phyloP scores from a whole-genome alignment of 1,140 invertebrate species.

The Asobara japonica region DNA sequence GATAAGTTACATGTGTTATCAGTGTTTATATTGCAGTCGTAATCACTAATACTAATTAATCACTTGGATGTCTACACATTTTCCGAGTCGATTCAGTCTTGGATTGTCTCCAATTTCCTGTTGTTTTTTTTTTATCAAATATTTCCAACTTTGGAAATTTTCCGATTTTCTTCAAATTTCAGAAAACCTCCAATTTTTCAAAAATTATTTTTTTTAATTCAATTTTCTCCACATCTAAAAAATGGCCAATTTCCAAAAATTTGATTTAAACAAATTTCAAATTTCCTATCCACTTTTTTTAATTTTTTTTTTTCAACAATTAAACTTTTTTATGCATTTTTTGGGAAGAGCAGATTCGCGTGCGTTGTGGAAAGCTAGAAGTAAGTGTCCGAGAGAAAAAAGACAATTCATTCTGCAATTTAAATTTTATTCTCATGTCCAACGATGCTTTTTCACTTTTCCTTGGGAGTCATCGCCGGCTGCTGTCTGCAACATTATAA shows the following conservation, averaged over 20 bases:
- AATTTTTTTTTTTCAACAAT: not conserved
- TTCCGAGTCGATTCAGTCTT: constrained; percentile 2
- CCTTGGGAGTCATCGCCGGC: not conserved
- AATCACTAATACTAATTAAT: not conserved
- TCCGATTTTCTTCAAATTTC: not conserved
- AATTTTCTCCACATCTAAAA: too few relatives aligned
- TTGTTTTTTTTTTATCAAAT: too few relatives aligned
- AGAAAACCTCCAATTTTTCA: too few relatives aligned
- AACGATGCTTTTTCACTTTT: not conserved
- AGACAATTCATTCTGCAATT: not conserved
- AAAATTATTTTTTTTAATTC: too few relatives aligned
- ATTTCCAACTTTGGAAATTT: too few relatives aligned
- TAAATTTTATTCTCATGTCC: not conserved
- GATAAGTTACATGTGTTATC: not conserved
- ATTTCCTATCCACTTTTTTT: too few relatives aligned
- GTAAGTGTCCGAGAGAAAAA: not conserved
- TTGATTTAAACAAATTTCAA: too few relatives aligned
- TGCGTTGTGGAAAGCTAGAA: not conserved
- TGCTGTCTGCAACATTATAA: not conserved
- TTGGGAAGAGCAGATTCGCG: not conserved
- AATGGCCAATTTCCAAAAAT: too few relatives aligned
- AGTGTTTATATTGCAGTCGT: not conserved
- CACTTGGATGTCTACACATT: too few relatives aligned
- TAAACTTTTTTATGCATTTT: not conserved
- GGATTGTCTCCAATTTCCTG: not conserved